A percentile compares a stretch with the other conserved stretches of the same genome.
These are phyloP conservation scores for Coreoperca whiteheadi DNA, from an alignment of 2,113 vertebrate species.

Conservation along the genomic window DNA sequence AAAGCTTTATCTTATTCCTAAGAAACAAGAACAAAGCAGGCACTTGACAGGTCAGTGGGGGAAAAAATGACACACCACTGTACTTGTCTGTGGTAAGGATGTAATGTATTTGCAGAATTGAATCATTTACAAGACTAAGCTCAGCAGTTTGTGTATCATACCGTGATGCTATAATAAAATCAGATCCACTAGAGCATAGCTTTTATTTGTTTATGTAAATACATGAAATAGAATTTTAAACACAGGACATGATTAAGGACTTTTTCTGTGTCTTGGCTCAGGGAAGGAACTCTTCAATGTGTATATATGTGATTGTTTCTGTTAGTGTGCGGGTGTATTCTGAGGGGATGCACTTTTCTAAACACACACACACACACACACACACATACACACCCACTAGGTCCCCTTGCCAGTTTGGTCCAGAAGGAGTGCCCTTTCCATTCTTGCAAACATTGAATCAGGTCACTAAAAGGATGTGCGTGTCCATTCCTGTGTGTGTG, in stretches of 20 bases:
- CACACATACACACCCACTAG: constrained; percentile 20
- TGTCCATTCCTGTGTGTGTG: constrained; percentile 1
- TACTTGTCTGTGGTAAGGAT: neutral
- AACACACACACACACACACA: constrained; percentile 53
- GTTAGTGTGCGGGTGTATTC: constrained; percentile 62
- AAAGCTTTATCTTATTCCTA: neutral
- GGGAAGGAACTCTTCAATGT: constrained; percentile 68
- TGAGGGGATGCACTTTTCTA: constrained; percentile 73
- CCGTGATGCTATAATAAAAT: neutral
- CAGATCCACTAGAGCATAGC: neutral
- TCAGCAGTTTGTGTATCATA: neutral
- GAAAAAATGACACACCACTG: neutral
- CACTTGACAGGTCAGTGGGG: neutral
- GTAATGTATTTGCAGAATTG: neutral
- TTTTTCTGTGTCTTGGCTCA: constrained; percentile 49
- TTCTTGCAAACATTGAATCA: constrained; percentile 52
- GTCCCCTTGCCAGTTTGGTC: constrained; percentile 37
- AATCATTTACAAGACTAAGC: neutral
- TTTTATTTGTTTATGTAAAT: constrained; percentile 18
- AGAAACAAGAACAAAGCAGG: neutral
- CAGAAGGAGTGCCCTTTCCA: constrained; percentile 44
- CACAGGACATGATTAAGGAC: constrained; percentile 66
- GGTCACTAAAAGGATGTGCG: constrained; percentile 61
- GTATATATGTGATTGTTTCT: constrained; percentile 64
- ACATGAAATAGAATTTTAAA: constrained; percentile 42